A percentile compares a stretch with the other conserved stretches of the same genome.
These are phyloP conservation scores for Apostichopus japonicus DNA, from an alignment of 35 echinoderm and acorn worm genomes.

Conservation along the genomic window DNA sequence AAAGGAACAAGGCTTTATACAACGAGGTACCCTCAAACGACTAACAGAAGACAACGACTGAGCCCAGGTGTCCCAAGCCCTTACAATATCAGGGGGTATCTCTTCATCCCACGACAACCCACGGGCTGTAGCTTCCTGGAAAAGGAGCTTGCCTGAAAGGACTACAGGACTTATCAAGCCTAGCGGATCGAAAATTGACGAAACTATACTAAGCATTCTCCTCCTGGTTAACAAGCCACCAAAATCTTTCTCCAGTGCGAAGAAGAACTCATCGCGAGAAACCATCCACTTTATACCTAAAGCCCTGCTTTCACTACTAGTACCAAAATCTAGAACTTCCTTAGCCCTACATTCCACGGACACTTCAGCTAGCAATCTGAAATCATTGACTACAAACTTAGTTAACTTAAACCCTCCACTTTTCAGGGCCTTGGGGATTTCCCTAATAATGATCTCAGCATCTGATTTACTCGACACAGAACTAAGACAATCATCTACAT, in stretches of 20 bases:
- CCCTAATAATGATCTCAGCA: constrained; percentile 1
- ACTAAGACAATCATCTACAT: constrained; percentile 45
- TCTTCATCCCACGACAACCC: constrained; percentile 55
- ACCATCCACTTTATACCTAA: constrained; percentile 49
- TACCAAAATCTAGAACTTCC: constrained; percentile 38
- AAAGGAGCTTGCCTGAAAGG: constrained; percentile 44
- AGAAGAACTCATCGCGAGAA: constrained; percentile 43
- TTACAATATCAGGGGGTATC: background rate
- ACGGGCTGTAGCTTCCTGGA: constrained; percentile 46
- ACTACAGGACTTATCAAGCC: constrained; percentile 57
- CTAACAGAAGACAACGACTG: background rate
- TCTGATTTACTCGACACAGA: background rate
- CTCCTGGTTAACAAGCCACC: constrained; percentile 55
- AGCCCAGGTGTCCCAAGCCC: constrained; percentile 9
- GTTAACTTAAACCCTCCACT: constrained; percentile 60
- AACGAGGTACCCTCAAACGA: constrained; percentile 56
- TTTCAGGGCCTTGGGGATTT: constrained; percentile 35
- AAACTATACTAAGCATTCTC: constrained; percentile 67
- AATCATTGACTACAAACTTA: constrained; percentile 58
- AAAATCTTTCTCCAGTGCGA: background rate
- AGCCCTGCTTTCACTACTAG: background rate
- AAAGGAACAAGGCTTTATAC: constrained; percentile 34
- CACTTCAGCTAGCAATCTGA: constrained; percentile 7
- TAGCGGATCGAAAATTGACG: constrained; percentile 65
- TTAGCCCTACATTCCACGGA: constrained; percentile 34